Evolutionary conservation across 2,113 vertebrate genomes (phyloP).

Genomic region (Tympanuchus pallidicinctus): DNA sequence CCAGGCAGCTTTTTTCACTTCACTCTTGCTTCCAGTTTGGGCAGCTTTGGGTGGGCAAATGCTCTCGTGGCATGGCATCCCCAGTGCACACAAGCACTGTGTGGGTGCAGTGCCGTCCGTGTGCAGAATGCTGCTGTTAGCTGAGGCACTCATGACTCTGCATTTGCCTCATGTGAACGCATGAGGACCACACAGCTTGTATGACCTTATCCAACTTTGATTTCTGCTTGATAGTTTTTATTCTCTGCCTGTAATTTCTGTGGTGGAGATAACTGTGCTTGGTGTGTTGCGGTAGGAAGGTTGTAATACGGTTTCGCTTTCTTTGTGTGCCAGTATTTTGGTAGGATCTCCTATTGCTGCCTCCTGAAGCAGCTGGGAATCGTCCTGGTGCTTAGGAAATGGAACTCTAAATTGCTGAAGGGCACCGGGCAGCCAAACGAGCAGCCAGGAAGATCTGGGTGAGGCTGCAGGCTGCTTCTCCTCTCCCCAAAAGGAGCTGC

Average conservation of each 20-base stretch:
- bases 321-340: slow-evolving; percentile 29
- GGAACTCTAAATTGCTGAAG: not conserved
- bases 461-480: not conserved
- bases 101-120: fast-evolving
- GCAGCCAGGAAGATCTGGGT: not conserved
- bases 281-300: not conserved
- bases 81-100: not conserved
- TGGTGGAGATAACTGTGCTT: not conserved
- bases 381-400: slow-evolving; percentile 7
- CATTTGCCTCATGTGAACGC: not conserved
- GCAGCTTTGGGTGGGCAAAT: not conserved
- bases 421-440: not conserved
- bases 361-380: slow-evolving; percentile 8
- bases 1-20: not conserved
- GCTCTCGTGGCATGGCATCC: not conserved
- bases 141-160: not conserved
- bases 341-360: not conserved
- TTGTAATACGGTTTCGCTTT: slow-evolving; percentile 19
- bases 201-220: not conserved
- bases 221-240: not conserved
- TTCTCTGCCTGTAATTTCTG: slow-evolving; percentile 4
- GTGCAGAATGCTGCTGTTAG: not conserved
- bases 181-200: not conserved
- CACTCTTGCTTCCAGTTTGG: not conserved
- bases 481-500: not conserved